Conservation (phyloP, 2,888 invertebrate species). For the Drosophila borealis region DNA sequence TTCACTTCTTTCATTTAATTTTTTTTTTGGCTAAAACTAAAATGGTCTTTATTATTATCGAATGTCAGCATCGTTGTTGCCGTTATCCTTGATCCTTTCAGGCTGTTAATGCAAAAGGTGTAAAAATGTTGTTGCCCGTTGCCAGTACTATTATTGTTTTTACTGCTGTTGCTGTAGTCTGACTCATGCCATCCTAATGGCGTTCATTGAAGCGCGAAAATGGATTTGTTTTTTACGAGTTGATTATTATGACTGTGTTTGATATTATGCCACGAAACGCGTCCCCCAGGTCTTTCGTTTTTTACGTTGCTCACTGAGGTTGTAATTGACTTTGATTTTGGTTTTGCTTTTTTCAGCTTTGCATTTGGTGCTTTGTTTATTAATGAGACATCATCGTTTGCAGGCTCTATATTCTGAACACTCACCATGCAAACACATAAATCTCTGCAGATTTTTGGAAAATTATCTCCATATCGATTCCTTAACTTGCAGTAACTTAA, state of each 20-base stretch:
- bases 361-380: conserved; percentile 68
- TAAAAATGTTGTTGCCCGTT: conserved; percentile 62
- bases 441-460: not conserved
- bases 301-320: conserved; percentile 57
- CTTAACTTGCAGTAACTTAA: no score
- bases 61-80: conserved; percentile 46
- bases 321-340: conserved; percentile 67
- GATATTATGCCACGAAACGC: conserved; percentile 66
- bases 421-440: conserved; percentile 1
- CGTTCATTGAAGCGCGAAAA: conserved; percentile 79
- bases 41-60: conserved; percentile 57
- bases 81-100: conserved; percentile 60
- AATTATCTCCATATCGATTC: not conserved
- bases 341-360: conserved; percentile 8
- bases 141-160: conserved; percentile 79
- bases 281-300: conserved; percentile 18
- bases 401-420: conserved; percentile 34
- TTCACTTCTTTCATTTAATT: not conserved
- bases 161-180: conserved; percentile 37
- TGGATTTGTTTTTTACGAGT: conserved; percentile 83
- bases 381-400: conserved; percentile 66
- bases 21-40: conserved; percentile 40
- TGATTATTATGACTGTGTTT: conserved; percentile 83
- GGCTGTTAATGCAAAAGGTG: conserved; percentile 66
- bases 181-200: conserved; percentile 55